phyloP scores from a whole-genome alignment of 2,888 invertebrate genomes.

The Amphiduros pacificus region DNA sequence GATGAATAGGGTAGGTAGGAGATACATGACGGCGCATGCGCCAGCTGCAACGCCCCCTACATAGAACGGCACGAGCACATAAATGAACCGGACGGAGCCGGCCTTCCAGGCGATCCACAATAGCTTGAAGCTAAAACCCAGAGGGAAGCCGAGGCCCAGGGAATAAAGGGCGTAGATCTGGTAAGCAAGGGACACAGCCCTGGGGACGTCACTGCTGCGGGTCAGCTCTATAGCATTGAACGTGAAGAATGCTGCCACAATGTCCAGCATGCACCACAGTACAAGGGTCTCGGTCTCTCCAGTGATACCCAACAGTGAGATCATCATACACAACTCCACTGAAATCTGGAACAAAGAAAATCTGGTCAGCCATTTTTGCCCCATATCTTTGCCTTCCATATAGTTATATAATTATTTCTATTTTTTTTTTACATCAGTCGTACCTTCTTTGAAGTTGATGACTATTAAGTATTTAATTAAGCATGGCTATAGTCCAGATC shows the following conservation, averaged over 20 bases:
- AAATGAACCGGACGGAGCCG: not conserved
- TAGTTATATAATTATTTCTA: too few species aligned
- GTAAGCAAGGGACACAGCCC: not conserved
- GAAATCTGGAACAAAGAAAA: too few species aligned
- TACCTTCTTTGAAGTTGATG: too few species aligned
- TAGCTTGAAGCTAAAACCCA: slow-evolving; percentile 4
- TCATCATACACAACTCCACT: too few species aligned
- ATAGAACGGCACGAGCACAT: not conserved
- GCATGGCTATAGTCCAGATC: too few species aligned
- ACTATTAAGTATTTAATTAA: too few species aligned
- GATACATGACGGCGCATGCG: not conserved
- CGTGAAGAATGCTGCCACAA: not conserved
- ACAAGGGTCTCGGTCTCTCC: too few species aligned
- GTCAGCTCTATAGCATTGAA: not conserved
- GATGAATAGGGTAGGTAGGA: slow-evolving; percentile 1
- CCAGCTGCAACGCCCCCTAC: slow-evolving; percentile 1
- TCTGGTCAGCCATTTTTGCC: too few species aligned
- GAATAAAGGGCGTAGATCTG: not conserved
- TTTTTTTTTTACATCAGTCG: too few species aligned
- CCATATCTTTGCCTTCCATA: too few species aligned
- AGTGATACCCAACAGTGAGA: too few species aligned
- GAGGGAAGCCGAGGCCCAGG: not conserved
- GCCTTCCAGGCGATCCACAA: slow-evolving; percentile 9
- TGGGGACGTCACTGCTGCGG: not conserved
- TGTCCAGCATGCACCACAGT: slow-evolving; percentile 8